Conservation (phyloP, 2,888 invertebrate species). For the Germaria angustata region DNA sequence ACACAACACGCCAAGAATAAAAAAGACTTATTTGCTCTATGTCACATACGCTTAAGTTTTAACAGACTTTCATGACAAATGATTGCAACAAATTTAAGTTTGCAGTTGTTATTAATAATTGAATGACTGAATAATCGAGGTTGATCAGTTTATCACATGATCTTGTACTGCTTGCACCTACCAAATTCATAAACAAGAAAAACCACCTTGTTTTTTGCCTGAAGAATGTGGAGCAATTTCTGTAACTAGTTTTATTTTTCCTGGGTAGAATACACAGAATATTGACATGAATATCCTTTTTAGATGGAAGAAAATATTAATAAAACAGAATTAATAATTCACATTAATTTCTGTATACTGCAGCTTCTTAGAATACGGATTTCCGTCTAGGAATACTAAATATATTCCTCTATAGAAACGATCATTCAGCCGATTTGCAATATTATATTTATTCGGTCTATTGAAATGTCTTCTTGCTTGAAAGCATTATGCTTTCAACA, state of each 20-base stretch:
- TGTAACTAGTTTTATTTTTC: not conserved
- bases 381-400: no score
- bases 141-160: slow-evolving; percentile 63
- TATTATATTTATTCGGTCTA: no score
- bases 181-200: slow-evolving; percentile 41
- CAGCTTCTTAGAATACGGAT: no score
- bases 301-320: not conserved
- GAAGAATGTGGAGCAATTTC: not conserved
- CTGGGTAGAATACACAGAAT: not conserved
- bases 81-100: slow-evolving; percentile 58
- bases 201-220: not conserved
- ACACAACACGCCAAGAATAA: not conserved
- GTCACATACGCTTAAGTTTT: slow-evolving; percentile 55
- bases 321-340: no score
- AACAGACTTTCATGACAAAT: slow-evolving; percentile 59
- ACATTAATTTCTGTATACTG: no score
- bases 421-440: no score
- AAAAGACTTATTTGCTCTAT: slow-evolving; percentile 43
- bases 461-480: no score
- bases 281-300: not conserved
- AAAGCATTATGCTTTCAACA: no score
- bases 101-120: slow-evolving; percentile 55
- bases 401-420: no score
- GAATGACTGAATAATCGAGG: slow-evolving; percentile 55
- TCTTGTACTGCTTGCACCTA: slow-evolving; percentile 52